These are phyloP conservation scores for Mactromeris polynyma DNA, from an alignment of 2,888 invertebrate genomes.

Conservation along the genomic window DNA sequence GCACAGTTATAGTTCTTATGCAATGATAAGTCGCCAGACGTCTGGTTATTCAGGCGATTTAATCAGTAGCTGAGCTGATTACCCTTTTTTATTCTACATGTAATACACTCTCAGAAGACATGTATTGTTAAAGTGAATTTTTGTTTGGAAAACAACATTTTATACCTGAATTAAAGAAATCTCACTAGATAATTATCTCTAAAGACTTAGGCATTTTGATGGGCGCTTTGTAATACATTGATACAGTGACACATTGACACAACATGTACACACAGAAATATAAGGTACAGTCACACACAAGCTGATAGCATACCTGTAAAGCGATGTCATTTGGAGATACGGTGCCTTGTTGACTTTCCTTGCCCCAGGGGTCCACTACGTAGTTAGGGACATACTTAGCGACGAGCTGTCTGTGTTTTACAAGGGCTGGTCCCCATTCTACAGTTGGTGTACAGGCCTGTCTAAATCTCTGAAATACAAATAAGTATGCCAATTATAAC, in stretches of 20 bases:
- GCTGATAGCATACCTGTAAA: conserved; percentile 54
- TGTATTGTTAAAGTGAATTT: too few relatives aligned
- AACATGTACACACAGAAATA: not conserved
- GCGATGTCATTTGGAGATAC: conserved; percentile 61
- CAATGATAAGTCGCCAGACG: too few relatives aligned
- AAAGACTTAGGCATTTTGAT: too few relatives aligned
- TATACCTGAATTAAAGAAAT: too few relatives aligned
- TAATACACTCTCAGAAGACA: too few relatives aligned
- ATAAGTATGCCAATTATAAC: too few relatives aligned
- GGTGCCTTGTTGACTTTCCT: conserved; percentile 24
- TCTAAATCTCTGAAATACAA: conserved; percentile 67
- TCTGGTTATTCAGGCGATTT: too few relatives aligned
- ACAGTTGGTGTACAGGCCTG: conserved; percentile 76
- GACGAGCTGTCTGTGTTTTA: conserved; percentile 81
- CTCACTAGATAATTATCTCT: too few relatives aligned
- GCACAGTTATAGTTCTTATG: too few relatives aligned
- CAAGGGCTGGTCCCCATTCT: conserved; percentile 85
- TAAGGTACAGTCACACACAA: not conserved
- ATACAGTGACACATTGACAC: not conserved
- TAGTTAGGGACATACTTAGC: conserved; percentile 74
- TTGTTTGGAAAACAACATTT: too few relatives aligned
- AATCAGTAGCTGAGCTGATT: too few relatives aligned
- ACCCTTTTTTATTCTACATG: too few relatives aligned
- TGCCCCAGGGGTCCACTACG: conserved; percentile 76
- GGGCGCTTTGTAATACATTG: not conserved